phyloP scores from a whole-genome alignment of 1,140 invertebrate species.

The Oryzaephilus surinamensis region DNA sequence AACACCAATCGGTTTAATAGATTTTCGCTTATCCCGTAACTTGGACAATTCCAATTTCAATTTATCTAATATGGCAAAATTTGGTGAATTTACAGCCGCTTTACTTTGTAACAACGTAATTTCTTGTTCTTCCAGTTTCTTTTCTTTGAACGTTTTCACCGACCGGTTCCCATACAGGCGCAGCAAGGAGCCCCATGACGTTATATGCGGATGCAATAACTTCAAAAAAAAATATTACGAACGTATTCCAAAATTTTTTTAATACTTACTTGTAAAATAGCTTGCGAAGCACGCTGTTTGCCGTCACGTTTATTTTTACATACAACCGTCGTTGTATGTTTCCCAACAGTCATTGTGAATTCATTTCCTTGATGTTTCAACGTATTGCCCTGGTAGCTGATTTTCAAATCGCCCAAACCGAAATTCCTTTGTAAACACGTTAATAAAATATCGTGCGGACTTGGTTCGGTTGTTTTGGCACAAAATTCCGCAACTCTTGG shows the following conservation, averaged over 20 bases:
- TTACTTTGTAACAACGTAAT: conserved; percentile 86
- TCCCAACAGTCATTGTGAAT: conserved; percentile 89
- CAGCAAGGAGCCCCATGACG: conserved; percentile 88
- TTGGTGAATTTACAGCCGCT: conserved; percentile 83
- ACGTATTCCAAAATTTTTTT: conserved; percentile 1
- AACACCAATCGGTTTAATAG: conserved; percentile 63
- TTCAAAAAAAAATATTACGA: conserved; percentile 29
- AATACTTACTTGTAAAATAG: conserved; percentile 62
- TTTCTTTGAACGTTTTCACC: conserved; percentile 86
- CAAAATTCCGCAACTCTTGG: conserved; percentile 88
- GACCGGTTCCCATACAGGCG: conserved; percentile 87
- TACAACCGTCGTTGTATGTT: conserved; percentile 76
- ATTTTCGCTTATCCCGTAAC: conserved; percentile 53
- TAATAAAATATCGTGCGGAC: conserved; percentile 84
- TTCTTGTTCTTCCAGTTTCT: conserved; percentile 89
- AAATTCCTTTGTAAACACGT: conserved; percentile 91
- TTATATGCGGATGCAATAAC: conserved; percentile 83
- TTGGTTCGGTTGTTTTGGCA: conserved; percentile 87
- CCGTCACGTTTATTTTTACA: conserved; percentile 96
- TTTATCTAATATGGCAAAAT: conserved; percentile 87
- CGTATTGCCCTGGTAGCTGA: conserved; percentile 70
- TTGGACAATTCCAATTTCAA: conserved; percentile 81
- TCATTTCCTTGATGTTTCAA: conserved; percentile 88
- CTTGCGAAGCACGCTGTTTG: conserved; percentile 92
- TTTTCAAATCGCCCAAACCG: conserved; percentile 78